Conservation (phyloP, 1,140 invertebrate species). For the Magallana ariakensis region DNA sequence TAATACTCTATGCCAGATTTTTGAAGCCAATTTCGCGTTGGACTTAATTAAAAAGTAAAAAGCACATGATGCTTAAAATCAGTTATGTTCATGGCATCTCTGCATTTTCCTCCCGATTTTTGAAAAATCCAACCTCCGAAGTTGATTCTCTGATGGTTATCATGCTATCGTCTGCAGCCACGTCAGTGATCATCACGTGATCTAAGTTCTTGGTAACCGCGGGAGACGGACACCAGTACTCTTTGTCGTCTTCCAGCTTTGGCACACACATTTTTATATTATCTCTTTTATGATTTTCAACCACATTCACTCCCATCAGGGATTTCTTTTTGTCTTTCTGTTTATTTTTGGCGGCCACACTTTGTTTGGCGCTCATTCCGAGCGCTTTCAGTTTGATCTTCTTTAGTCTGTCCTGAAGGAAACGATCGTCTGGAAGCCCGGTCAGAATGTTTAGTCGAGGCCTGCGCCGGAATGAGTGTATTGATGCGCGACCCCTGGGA, state of each 20-base stretch:
- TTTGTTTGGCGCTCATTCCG: slow-evolving; percentile 13
- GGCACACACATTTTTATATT: slow-evolving; percentile 32
- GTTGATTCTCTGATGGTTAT: slow-evolving; percentile 25
- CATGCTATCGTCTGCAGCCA: slow-evolving; percentile 17
- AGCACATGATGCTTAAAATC: background rate
- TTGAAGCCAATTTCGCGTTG: background rate
- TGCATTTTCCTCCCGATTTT: slow-evolving; percentile 1
- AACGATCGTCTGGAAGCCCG: slow-evolving; percentile 25
- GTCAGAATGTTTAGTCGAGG: slow-evolving; percentile 18
- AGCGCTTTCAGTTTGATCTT: slow-evolving; percentile 8
- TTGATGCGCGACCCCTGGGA: slow-evolving; percentile 13
- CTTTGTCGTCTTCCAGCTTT: slow-evolving; percentile 33
- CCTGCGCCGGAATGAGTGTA: slow-evolving; percentile 12
- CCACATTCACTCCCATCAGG: slow-evolving; percentile 1
- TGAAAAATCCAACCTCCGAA: slow-evolving; percentile 27
- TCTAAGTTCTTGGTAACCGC: slow-evolving; percentile 4
- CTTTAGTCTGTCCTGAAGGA: slow-evolving; percentile 20
- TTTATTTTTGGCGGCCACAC: background rate
- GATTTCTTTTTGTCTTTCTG: background rate
- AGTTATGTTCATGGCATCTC: slow-evolving; percentile 19
- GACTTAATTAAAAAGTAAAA: background rate
- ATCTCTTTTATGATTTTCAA: slow-evolving; percentile 14
- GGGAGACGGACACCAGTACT: slow-evolving; percentile 34
- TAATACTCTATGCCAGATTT: background rate
- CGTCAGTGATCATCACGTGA: slow-evolving; percentile 37